Conservation (phyloP, 2,797 vertebrate genomes). For the Macropus fuliginosus region DNA sequence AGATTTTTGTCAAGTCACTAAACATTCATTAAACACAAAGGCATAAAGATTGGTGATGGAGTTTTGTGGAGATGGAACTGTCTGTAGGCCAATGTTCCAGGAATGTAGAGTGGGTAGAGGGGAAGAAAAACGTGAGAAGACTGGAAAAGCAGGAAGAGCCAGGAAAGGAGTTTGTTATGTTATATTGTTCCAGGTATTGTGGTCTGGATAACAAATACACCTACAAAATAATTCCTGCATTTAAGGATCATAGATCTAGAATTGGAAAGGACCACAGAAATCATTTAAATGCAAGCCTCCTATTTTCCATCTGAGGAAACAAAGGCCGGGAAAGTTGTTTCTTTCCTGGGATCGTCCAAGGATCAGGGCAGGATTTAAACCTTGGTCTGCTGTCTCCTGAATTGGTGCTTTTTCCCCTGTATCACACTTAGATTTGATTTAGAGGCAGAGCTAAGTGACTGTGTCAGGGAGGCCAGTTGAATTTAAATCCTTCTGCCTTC, state of each 20-base stretch:
- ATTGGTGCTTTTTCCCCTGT: neutral
- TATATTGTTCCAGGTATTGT: neutral
- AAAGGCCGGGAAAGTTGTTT: neutral
- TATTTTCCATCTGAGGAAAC: neutral
- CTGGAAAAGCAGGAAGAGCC: neutral
- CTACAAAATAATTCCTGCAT: neutral
- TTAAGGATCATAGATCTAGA: neutral
- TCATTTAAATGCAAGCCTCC: neutral
- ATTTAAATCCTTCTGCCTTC: neutral
- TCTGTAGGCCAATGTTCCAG: neutral
- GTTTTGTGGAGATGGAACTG: neutral
- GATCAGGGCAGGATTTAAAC: neutral
- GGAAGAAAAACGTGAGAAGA: neutral
- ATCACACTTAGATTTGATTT: neutral
- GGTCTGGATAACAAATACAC: neutral
- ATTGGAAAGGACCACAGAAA: neutral
- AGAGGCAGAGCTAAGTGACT: neutral
- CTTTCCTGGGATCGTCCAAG: neutral
- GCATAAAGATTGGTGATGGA: neutral
- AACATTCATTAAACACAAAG: neutral
- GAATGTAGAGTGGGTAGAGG: neutral
- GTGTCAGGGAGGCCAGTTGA: neutral
- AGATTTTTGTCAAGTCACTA: neutral
- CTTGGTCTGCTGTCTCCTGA: neutral
- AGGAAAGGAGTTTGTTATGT: neutral